These are phyloP conservation scores for Volucella inanis DNA, from an alignment of 2,888 invertebrate genomes.

Conservation along the genomic window DNA sequence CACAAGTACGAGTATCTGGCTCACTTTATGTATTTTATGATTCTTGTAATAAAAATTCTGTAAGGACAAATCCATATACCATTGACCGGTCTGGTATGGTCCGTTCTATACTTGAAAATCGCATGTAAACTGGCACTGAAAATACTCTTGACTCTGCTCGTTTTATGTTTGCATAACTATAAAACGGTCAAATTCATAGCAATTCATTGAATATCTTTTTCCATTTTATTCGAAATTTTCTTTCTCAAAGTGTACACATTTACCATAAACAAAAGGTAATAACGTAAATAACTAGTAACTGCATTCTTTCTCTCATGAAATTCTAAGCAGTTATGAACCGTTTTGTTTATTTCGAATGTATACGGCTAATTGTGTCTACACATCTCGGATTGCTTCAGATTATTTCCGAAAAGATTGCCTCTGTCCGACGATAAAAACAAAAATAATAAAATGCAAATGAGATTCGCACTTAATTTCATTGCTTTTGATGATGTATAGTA, in stretches of 20 bases:
- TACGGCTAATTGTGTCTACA: constrained; percentile 23
- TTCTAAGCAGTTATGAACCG: constrained; percentile 22
- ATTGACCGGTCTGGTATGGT: too few relatives aligned
- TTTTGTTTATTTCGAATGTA: constrained; percentile 8
- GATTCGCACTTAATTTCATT: constrained; percentile 59
- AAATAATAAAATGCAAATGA: constrained; percentile 66
- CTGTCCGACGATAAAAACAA: constrained; percentile 28
- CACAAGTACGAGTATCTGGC: too few relatives aligned
- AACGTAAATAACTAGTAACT: neutral
- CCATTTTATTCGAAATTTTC: constrained; percentile 1
- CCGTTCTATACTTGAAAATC: too few relatives aligned
- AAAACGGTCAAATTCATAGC: neutral
- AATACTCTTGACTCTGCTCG: neutral
- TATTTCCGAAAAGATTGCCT: neutral
- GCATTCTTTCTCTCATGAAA: neutral
- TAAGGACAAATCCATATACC: too few relatives aligned
- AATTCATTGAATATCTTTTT: constrained; percentile 22
- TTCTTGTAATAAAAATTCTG: too few relatives aligned
- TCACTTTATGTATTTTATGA: too few relatives aligned
- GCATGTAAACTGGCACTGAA: too few relatives aligned
- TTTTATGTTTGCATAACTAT: constrained; percentile 4
- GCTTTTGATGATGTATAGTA: constrained; percentile 57
- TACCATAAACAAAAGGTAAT: too few relatives aligned
- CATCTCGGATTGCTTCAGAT: constrained; percentile 8
- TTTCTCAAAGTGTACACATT: neutral